Evolutionary conservation across 2,797 vertebrate genomes (phyloP), one percentile per base, ranked within the genome.

Genomic region (Rhabdomys pumilio): DNA sequence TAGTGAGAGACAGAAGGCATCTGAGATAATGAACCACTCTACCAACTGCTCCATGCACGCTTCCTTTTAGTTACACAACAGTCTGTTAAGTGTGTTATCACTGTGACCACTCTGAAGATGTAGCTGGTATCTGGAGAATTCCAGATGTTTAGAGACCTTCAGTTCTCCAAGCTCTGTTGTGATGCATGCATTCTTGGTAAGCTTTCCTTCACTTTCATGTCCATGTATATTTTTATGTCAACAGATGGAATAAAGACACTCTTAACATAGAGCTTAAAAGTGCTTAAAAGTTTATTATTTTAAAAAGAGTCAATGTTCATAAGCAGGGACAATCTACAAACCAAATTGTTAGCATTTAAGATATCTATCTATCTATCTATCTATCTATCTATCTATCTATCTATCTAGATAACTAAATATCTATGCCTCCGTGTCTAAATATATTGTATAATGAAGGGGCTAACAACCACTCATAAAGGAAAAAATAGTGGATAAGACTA

Each of bases 171-270:
- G 12, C 20, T 63, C 6, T 3, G 47, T 15, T 41, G 15, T 17
- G 44, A 1, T 31, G 10, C 19, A n/a, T 41, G 38, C 12, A 53
- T n/a, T 13, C 3, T 55, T 63, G 34, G 15, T 44, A 92, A 24
- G 53, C 20, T 90, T 55, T 47, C 20, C 41, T 73, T 44, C 6
- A 44, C 17, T 79, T 50, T 29, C 11, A 47, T 9, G 14, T 3
- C 53, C 8, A 53, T 0, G 0, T 14, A 3, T 38, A 41, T 81
- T 86, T 93, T 83, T 26, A 89, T 5, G 84, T 93, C 38, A 92
- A 31, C 24, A 61, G 77, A 50, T 85, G 17, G 4, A 94, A 83
- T 93, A 26, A 73, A 90, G 94, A 63, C 10, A 41, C 20, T 93
- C 63, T 92, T 94, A 24, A 61, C 73, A 50, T 92, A 61, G 6